Base-by-base conservation (phyloP, 2,888 invertebrate species). In the Hololepta plana region DNA sequence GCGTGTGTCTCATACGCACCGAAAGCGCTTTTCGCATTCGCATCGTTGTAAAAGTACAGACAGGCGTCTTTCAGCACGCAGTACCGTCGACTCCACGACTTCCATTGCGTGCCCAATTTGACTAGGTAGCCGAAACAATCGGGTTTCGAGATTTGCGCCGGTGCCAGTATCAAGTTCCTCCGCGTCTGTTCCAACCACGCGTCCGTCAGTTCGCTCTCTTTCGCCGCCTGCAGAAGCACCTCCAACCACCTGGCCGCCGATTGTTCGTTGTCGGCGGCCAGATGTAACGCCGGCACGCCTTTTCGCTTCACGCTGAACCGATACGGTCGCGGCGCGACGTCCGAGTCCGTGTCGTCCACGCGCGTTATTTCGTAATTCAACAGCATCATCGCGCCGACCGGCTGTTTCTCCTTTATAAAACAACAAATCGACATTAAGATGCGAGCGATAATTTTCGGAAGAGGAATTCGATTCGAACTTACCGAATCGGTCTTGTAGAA, bases 41-140 rank as follows among this genome's bases (percentile, higher is more conserved):
- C 76, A 49, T 88, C 87, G 39, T 75, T 76, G 57, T 88, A 93
- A 56, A 91, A 88, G 58, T 88, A 93, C 12, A 93, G 65, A 41
- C 88, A 88, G 21, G 90, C 93, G 51, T 91, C 90, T 53, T 91
- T 93, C 23, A 93, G 65, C 16, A 95, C 82, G 60, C 90, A 91
- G 59, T 88, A 93, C 27, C 88, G 67, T 44, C 81, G 73, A 33
- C 79, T 79, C 90, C 91, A 93, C 11, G 81, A 76, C 46, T 81
- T 79, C 64, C 84, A 80, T 42, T 79, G 75, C 32, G 73, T 77
- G 26, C 79, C 76, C 35, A 90, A 64, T 56, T 90, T 90, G 57
- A 75, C 72, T 31, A 93, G 65, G 53, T 81, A 82, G n/a, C 93
- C 93, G 47, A 80, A 81, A 55, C 91, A 93, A 49, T 93, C 91